Base-by-base conservation (phyloP, 2,797 vertebrate species). In the Hylomyscus alleni region DNA sequence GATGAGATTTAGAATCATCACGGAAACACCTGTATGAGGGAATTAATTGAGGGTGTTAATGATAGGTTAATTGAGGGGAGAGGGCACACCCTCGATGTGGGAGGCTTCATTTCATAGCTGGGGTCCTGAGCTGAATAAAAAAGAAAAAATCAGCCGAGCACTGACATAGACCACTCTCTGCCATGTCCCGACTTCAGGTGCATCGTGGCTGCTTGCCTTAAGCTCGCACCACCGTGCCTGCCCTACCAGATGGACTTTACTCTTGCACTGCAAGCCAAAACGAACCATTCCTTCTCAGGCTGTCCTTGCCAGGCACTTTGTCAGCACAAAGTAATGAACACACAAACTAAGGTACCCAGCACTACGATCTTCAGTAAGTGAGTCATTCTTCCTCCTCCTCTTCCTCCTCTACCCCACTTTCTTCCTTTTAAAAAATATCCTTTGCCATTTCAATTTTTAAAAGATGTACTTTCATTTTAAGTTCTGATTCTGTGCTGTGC, bases 151-250 rank as follows among this genome's bases (percentile, higher is more conserved):
- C 34, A 72, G 65, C 44, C 5, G 3, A 69, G 62, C 0, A 1
- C 34, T 13, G 22, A 31, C 11, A 22, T 14, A 3, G 4, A 37
- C 2, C 20, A 5, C 13, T 52, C 20, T 87, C 7, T 14, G 34
- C 44, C 44, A 44, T 24, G 10, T n/a, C 3, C n/a, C 29, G 24
- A 29, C 14, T 72, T n/a, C 34, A 6, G 47, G 1, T 17, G 34
- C 0, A 0, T 37, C 8, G 0, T 24, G 47, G 47, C n/a, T 1
- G 9, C 24, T 54, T 6, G 2, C 40, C 50, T 54, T 24, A 52
- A 14, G 34, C 50, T 40, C 67, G 34, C 26, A 50, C 24, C 20
- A 6, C 20, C 65, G 15, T 14, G 20, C 62, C 7, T 9, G 17
- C 34, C 52, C 47, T 54, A 24, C 34, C 65, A 37, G 34, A 54